Conservation (phyloP, 2,113 vertebrate genomes). For the Hippocampus guttulatus region DNA sequence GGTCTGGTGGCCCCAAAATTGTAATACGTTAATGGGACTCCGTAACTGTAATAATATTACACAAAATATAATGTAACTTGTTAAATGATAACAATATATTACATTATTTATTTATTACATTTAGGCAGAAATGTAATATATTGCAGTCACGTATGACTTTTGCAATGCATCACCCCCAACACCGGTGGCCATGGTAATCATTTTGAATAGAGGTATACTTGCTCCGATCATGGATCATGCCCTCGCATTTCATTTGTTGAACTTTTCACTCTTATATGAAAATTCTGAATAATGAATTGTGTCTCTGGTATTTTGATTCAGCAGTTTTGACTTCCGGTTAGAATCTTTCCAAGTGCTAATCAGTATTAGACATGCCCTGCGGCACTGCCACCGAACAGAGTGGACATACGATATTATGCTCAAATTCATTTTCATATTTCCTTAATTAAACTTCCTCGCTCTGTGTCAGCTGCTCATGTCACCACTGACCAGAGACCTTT, state of each 20-base stretch:
- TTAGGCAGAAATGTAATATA: too few relatives aligned
- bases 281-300: neutral
- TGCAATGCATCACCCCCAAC: too few relatives aligned
- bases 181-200: too few relatives aligned
- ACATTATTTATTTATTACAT: too few relatives aligned
- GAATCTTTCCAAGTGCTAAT: slow-evolving; percentile 1
- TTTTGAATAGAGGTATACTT: neutral
- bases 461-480: slow-evolving; percentile 40
- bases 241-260: neutral
- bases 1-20: too few relatives aligned
- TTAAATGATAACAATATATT: too few relatives aligned
- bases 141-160: too few relatives aligned
- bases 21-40: too few relatives aligned
- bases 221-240: neutral
- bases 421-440: slow-evolving; percentile 28
- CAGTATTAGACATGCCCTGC: slow-evolving; percentile 15
- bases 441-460: slow-evolving; percentile 48
- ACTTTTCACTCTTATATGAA: neutral
- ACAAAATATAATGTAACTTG: too few relatives aligned
- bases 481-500: slow-evolving; percentile 27
- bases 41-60: too few relatives aligned
- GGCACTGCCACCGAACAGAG: slow-evolving; percentile 34
- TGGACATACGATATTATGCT: slow-evolving; percentile 17
- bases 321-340: neutral
- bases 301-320: neutral